Percentiles rank a stretch among this genome's conserved stretches.
These are phyloP conservation scores for Pempheris klunzingeri DNA, from an alignment of 2,797 vertebrate species.

Conservation along the genomic window DNA sequence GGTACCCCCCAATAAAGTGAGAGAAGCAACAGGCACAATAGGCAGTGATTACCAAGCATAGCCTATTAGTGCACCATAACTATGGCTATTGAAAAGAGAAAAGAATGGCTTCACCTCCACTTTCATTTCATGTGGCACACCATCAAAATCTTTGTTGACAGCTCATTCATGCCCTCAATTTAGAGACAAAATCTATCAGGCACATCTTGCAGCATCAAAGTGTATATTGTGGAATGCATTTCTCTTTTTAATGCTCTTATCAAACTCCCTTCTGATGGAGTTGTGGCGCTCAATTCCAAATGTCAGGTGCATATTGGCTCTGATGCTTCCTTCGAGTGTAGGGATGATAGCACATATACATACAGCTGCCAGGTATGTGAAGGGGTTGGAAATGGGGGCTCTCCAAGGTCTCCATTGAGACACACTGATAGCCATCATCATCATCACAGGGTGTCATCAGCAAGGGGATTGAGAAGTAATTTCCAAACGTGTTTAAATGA, in stretches of 20 bases:
- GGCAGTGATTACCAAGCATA: conserved; percentile 83
- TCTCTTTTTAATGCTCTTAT: conserved; percentile 73
- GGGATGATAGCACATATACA: conserved; percentile 81
- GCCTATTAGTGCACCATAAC: conserved; percentile 84
- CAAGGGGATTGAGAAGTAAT: conserved; percentile 79
- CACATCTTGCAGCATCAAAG: conserved; percentile 74
- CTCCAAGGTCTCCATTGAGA: conserved; percentile 80
- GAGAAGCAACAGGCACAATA: conserved; percentile 83
- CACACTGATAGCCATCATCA: conserved; percentile 81
- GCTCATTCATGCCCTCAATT: conserved; percentile 78
- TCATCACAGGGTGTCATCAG: conserved; percentile 76
- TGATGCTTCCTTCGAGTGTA: conserved; percentile 73
- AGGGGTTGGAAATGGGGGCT: conserved; percentile 74
- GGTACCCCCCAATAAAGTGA: conserved; percentile 72
- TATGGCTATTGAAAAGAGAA: conserved; percentile 83
- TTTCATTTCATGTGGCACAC: conserved; percentile 80
- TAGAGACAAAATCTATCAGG: conserved; percentile 68
- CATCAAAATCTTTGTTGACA: conserved; percentile 81
- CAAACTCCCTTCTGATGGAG: conserved; percentile 69
- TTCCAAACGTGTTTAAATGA: conserved; percentile 82
- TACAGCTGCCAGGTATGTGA: conserved; percentile 84
- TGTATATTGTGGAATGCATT: conserved; percentile 74
- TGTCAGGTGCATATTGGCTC: conserved; percentile 83
- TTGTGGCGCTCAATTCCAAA: conserved; percentile 65
- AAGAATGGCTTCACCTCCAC: conserved; percentile 84